Evolutionary conservation across 2,113 vertebrate species (phyloP), one percentile per base, ranked within the genome.

Genomic region (Oceanites oceanicus): DNA sequence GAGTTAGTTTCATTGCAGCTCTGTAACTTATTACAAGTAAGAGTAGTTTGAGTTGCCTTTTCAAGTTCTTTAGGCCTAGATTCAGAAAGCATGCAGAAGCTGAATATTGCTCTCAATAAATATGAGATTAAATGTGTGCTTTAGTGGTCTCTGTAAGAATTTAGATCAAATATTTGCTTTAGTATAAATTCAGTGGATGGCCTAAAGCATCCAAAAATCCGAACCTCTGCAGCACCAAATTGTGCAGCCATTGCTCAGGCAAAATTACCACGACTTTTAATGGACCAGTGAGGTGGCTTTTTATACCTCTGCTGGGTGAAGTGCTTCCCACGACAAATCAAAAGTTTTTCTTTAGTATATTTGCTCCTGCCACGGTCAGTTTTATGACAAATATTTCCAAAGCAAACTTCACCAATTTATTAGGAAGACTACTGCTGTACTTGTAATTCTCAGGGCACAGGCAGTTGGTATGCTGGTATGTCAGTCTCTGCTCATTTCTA

Each of bases 1-100:
- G n/a, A 91, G 93, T 98, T 88, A 97, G 72, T 89, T 74, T 49
- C 34, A 83, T 21, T 30, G 80, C 34, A 85, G 42, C 50, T 73
- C 83, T 18, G 7, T 8, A 40, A 53, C 65, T 55, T 17, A 36
- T 19, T 34, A 82, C 45, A 49, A 34, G 55, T 79, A 83, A 0
- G 18, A 55, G 53, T 11, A 67, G 61, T n/a, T 18, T 77, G 34
- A 3, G 1, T 25, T 34, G 5, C 68, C 2, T 59, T 45, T 75
- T 68, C 1, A 22, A 47, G n/a, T 50, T 84, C 59, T 81, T 71
- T 25, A 92, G 21, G 59, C 26, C 16, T 40, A 32, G 23, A 59
- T 38, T 83, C 27, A 55, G 47, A 71, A 61, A 67, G 15, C 40
- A 40, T 7, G 17, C 19, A 68, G 44, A 63, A 81, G 12, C 13